Percentiles rank a stretch among this genome's conserved stretches.
Evolutionary conservation across 1,140 invertebrate species (phyloP).

Genomic region (Carposina sasakii): DNA sequence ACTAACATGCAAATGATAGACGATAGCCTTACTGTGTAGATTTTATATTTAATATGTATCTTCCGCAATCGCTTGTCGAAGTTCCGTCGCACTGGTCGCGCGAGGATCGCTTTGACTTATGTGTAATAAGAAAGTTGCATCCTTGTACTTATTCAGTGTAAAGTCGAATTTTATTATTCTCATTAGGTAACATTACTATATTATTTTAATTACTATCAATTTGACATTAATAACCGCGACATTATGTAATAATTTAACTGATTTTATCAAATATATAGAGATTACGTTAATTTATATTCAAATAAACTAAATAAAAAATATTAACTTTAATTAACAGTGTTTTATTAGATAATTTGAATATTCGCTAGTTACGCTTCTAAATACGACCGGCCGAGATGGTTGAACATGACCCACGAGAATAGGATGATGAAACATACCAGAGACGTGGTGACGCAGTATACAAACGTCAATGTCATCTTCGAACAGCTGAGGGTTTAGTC

Average conservation of each 20-base stretch:
- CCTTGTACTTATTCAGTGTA: slow-evolving; percentile 16
- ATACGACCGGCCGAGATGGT: no score
- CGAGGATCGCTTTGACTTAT: slow-evolving; percentile 61
- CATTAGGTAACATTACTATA: no score
- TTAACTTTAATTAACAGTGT: no score
- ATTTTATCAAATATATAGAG: slow-evolving; percentile 41
- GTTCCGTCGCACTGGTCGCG: slow-evolving; percentile 12
- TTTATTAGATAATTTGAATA: no score
- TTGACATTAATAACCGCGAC: slow-evolving; percentile 50
- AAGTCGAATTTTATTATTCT: no score
- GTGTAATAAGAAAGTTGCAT: slow-evolving; percentile 54
- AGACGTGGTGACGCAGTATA: slow-evolving; percentile 22
- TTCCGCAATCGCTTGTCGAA: slow-evolving; percentile 9
- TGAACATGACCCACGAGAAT: no score
- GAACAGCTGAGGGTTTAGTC: no score
- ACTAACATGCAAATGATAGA: slow-evolving; percentile 32
- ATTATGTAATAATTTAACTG: slow-evolving; percentile 45
- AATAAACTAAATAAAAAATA: slow-evolving; percentile 53
- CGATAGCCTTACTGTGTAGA: slow-evolving; percentile 31
- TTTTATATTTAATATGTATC: slow-evolving; percentile 27
- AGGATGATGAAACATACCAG: slow-evolving; percentile 23
- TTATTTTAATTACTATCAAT: slow-evolving; percentile 32
- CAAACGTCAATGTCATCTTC: slow-evolving; percentile 29
- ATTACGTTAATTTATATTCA: slow-evolving; percentile 57
- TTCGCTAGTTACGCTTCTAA: no score